Conservation (phyloP, 2,888 invertebrate genomes). For the Stenoptilia bipunctidactyla region DNA sequence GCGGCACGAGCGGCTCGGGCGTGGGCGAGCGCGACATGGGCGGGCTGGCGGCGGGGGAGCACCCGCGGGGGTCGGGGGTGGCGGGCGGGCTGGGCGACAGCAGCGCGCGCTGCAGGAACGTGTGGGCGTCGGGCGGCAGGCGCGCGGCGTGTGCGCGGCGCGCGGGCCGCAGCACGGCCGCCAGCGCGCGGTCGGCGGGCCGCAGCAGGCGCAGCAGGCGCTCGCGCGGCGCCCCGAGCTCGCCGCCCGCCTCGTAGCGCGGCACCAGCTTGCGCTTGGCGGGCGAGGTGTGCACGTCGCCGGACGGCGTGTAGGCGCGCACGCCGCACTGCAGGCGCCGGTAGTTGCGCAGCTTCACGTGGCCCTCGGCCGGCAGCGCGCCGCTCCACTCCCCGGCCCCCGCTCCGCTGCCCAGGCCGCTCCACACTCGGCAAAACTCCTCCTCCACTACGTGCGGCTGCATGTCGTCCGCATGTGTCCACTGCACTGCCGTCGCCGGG, state of each 20-base stretch:
- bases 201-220: constrained; percentile 50
- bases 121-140: constrained; percentile 43
- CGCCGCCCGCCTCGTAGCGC: constrained; percentile 41
- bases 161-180: constrained; percentile 54
- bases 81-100: constrained; percentile 39
- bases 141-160: constrained; percentile 47
- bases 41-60: constrained; percentile 9
- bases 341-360: constrained; percentile 49
- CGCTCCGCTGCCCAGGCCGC: too few species aligned
- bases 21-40: constrained; percentile 20
- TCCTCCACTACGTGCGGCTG: not conserved
- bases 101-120: constrained; percentile 50
- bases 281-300: constrained; percentile 45
- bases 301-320: constrained; percentile 47
- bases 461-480: too few species aligned
- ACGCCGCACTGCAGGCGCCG: constrained; percentile 43
- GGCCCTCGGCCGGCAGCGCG: constrained; percentile 43
- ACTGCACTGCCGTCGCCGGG: too few species aligned
- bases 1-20: constrained; percentile 29
- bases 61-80: constrained; percentile 35
- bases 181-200: constrained; percentile 49
- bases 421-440: not conserved
- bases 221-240: constrained; percentile 44
- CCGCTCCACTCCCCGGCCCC: constrained; percentile 33
- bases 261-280: constrained; percentile 45